A percentile compares a stretch with the other conserved stretches of the same genome.
phyloP scores from a whole-genome alignment of 2,797 vertebrate species.

The Anas acuta region DNA sequence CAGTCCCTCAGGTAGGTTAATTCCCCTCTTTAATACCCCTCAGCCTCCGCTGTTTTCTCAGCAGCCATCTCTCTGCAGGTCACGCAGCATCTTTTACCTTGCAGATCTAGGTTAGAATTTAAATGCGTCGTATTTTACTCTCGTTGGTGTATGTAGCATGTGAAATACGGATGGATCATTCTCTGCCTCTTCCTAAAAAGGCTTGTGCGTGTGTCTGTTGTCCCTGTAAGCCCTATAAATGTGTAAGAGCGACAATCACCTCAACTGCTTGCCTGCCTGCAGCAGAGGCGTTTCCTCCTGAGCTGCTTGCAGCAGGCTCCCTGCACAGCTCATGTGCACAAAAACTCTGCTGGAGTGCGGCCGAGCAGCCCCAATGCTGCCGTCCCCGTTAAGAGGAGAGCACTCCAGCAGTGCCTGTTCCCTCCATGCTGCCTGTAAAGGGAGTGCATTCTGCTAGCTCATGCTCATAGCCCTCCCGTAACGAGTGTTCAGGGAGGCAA shows the following conservation, averaged over 20 bases:
- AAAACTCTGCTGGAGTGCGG: background rate
- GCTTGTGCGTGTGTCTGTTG: fast-evolving
- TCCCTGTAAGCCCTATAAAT: fast-evolving
- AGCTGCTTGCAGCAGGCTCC: background rate
- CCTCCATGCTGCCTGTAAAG: fast-evolving
- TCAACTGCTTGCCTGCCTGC: fast-evolving
- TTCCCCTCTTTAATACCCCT: background rate
- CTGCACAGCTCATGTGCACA: fast-evolving
- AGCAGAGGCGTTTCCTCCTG: fast-evolving
- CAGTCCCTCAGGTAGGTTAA: background rate
- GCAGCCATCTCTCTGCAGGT: background rate
- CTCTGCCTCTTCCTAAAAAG: background rate
- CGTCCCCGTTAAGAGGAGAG: fast-evolving
- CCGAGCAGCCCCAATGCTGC: fast-evolving
- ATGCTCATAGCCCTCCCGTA: background rate
- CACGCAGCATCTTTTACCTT: fast-evolving
- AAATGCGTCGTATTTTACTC: background rate
- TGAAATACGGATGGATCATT: background rate
- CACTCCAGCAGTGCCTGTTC: background rate
- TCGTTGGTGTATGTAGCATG: fast-evolving
- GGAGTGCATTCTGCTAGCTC: background rate
- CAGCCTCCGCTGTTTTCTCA: fast-evolving
- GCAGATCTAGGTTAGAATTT: background rate
- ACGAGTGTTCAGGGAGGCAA: background rate
- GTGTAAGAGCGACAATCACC: background rate